Evolutionary conservation across 1,140 invertebrate genomes (phyloP).

Genomic region (Drosophila sturtevanti): DNA sequence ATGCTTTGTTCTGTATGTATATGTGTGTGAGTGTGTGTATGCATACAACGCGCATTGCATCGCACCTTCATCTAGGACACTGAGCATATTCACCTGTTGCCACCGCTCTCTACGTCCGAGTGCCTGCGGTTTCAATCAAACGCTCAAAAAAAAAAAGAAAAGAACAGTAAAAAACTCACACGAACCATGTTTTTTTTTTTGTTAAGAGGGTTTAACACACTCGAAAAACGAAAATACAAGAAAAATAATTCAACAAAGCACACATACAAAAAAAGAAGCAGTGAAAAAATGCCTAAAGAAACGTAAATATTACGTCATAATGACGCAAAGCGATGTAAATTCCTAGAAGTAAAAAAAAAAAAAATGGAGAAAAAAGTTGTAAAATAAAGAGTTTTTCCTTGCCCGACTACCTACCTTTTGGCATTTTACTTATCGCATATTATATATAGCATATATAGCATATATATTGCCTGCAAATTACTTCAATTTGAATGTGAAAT

Average conservation of each 20-base stretch:
- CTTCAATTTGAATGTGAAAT: not conserved
- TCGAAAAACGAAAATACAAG: not conserved
- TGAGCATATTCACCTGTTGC: conserved; percentile 12
- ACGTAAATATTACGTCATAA: conserved; percentile 13
- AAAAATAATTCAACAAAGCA: conserved; percentile 19
- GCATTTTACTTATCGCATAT: conserved; percentile 5
- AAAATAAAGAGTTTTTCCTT: not conserved
- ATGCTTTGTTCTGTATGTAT: not conserved
- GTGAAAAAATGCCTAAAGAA: not conserved
- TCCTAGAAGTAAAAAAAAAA: not conserved
- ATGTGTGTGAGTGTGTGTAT: not conserved
- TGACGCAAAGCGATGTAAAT: conserved; percentile 2
- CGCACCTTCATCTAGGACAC: conserved; percentile 3
- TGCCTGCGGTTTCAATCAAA: conserved; percentile 24
- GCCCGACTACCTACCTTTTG: not conserved
- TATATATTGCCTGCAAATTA: not conserved
- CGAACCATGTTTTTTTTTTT: conserved; percentile 7
- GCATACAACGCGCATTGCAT: conserved; percentile 10
- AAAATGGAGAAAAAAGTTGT: not conserved
- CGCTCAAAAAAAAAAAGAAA: not conserved
- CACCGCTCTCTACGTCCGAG: not conserved
- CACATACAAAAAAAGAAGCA: not conserved
- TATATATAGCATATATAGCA: not conserved
- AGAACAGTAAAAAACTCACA: conserved; percentile 8
- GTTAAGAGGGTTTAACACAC: conserved; percentile 12